Percentiles rank a stretch among this genome's conserved stretches.
Conservation (phyloP, 2,113 vertebrate genomes). For the Asarcornis scutulata region DNA sequence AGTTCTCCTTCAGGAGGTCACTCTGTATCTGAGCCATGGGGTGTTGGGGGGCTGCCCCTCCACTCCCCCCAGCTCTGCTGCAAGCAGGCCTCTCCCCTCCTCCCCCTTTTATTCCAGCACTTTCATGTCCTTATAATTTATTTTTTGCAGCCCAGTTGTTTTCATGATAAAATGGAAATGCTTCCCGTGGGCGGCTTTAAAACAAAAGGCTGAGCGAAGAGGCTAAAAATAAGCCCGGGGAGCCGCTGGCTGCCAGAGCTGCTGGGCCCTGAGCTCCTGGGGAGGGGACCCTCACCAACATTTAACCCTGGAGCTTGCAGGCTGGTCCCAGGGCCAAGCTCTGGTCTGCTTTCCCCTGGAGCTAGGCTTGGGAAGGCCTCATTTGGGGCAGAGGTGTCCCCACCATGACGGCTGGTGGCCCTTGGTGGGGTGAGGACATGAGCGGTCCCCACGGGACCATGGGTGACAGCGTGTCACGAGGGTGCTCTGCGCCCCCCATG, state of each 20-base stretch:
- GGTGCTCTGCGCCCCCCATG: no score
- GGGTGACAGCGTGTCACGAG: background rate
- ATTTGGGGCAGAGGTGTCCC: background rate
- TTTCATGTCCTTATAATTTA: conserved; percentile 42
- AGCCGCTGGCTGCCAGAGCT: background rate
- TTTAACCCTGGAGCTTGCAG: accelerated
- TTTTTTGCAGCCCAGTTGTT: conserved; percentile 52
- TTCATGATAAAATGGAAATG: conserved; percentile 57
- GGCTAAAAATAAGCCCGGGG: conserved; percentile 16
- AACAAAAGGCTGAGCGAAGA: conserved; percentile 29
- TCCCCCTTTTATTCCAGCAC: background rate
- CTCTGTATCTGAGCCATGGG: background rate
- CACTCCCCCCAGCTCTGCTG: background rate
- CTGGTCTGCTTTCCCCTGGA: background rate
- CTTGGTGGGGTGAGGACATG: background rate
- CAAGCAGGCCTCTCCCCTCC: background rate
- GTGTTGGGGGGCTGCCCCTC: background rate
- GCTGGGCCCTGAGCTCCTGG: background rate
- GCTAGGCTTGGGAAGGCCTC: background rate
- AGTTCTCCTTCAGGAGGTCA: background rate
- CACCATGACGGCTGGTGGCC: background rate
- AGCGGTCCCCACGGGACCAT: background rate
- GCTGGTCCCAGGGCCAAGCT: accelerated
- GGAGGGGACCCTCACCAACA: background rate
- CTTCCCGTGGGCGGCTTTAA: conserved; percentile 43